Evolutionary conservation across 2,888 invertebrate genomes (phyloP).

Genomic region (Stegophylla sp.): DNA sequence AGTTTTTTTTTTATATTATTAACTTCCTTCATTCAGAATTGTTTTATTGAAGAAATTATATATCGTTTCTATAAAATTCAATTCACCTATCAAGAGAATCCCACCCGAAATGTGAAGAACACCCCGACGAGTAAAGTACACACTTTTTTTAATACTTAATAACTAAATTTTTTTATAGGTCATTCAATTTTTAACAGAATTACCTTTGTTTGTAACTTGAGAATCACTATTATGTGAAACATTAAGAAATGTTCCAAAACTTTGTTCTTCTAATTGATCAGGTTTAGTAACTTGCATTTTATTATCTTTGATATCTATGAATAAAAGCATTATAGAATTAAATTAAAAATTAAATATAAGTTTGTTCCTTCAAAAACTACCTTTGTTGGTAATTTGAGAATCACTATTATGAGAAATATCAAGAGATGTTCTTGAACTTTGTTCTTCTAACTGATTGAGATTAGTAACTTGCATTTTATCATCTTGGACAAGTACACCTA

Average conservation of each 20-base stretch:
- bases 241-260: neutral
- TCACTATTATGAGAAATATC: neutral
- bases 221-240: neutral
- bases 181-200: neutral
- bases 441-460: conserved; percentile 13
- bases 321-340: neutral
- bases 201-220: conserved; percentile 7
- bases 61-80: no score
- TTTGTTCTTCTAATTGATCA: conserved; percentile 25
- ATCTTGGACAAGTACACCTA: conserved; percentile 27
- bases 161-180: neutral
- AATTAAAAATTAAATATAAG: no score
- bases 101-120: no score
- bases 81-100: no score
- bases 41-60: no score
- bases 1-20: no score
- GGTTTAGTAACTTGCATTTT: conserved; percentile 41
- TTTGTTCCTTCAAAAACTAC: no score
- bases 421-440: neutral
- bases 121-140: no score
- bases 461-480: conserved; percentile 42
- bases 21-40: no score
- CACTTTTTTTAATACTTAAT: neutral
- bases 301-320: conserved; percentile 25
- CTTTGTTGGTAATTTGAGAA: neutral